Base-by-base conservation (phyloP, 2,888 invertebrate species). In the Punctoribates punctum region DNA sequence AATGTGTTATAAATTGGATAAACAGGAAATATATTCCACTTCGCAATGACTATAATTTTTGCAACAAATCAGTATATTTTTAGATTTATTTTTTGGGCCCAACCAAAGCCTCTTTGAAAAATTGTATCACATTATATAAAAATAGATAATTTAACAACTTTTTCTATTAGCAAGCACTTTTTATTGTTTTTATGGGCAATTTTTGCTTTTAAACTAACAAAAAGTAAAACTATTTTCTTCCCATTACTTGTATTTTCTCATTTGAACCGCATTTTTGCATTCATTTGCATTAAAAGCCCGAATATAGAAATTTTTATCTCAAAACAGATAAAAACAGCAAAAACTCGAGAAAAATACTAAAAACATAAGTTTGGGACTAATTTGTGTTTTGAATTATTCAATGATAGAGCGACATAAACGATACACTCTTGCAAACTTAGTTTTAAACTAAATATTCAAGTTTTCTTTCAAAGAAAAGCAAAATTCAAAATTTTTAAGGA, bases 11-110 rank as follows among this genome's bases (percentile, higher is more conserved):
- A 51, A 51, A 51, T 51, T 20, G 20, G n/a, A 51, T 51, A 51
- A 51, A 51, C 51, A 51, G 51, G 51, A 51, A 51, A 51, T 51
- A 51, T 51, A 51, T 51, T 51, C 20, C 20, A 51, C 17, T 20
- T 51, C 51, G 20, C n/a, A 51, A 51, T 51, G 17, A 51, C 51
- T 51, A 51, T 51, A 51, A 51, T 20, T 51, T 51, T n/a, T 51
- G 5, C 13, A 15, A 48, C 17, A 48, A 17, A 51, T 51, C 17
- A n/a, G n/a, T 51, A 8, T 51, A 51, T 20, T 51, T 51, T 51
- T 51, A 51, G 51, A 17, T n/a, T 6, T 20, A 51, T 51, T 51
- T 34, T 51, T 20, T 11, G 51, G 51, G 2, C 51, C 11, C 3
- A 51, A 51, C 17, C n/a, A 20, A 51, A 51, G 20, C n/a, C 51